Conservation (phyloP, 2,888 invertebrate species). For the Polymixis lichenea region DNA sequence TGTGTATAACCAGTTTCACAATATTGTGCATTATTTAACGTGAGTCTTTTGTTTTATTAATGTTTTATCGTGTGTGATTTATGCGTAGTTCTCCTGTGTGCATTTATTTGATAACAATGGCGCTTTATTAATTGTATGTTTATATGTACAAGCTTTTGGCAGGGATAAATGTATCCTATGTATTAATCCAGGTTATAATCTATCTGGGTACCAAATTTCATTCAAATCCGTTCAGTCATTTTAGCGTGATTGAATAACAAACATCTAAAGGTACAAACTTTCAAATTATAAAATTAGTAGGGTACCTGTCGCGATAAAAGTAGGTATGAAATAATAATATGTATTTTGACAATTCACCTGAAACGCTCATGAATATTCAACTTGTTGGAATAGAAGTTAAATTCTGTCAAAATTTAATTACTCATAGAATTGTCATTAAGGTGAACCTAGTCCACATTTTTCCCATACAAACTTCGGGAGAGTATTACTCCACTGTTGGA, state of each 20-base stretch:
- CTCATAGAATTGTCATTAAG: neutral
- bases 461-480: too few relatives aligned
- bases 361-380: conserved; percentile 54
- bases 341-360: conserved; percentile 32
- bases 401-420: neutral
- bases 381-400: conserved; percentile 22
- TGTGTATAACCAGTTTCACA: conserved; percentile 10
- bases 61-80: conserved; percentile 1
- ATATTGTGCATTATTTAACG: conserved; percentile 9
- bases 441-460: too few relatives aligned
- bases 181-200: too few relatives aligned
- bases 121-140: too few relatives aligned
- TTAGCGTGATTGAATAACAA: too few relatives aligned
- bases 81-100: neutral
- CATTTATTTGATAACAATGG: neutral
- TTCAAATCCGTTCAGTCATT: too few relatives aligned
- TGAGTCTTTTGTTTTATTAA: conserved; percentile 12
- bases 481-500: too few relatives aligned
- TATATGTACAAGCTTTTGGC: too few relatives aligned
- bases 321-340: conserved; percentile 32
- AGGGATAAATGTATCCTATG: too few relatives aligned
- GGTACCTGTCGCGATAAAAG: neutral
- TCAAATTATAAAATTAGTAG: too few relatives aligned
- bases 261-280: too few relatives aligned
- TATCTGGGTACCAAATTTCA: too few relatives aligned